Evolutionary conservation across 2,888 invertebrate genomes (phyloP), one percentile per base, ranked within the genome.

Genomic region (Pocota personata): DNA sequence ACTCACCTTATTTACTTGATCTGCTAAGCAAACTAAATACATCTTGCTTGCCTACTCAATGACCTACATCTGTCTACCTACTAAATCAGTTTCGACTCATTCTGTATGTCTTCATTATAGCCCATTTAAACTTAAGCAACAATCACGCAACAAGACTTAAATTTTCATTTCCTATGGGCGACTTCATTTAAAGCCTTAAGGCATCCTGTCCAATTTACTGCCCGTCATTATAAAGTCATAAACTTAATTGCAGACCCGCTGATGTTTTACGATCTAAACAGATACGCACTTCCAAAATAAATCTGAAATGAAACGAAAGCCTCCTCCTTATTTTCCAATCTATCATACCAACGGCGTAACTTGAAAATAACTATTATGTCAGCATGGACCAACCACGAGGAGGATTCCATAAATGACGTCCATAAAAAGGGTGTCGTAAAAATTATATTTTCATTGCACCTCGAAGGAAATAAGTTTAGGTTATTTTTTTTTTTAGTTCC

Each of bases 141-240:
- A 37, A 40, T 19, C 40, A 58, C 24, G 46, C 71, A 35, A 24
- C 62, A 30, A 21, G 50, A n/a, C 35, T 37, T 24, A 12, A 30
- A 19, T 30, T 19, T 6, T n/a, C 19, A 43, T 55, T 8, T 50
- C 37, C 43, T 30, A 19, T 40, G 27, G 24, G 6, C 8, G 14
- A 7, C 19, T 21, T 6, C 1, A 5, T 7, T 12, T 62, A 30
- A 12, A 24, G 24, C 46, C 37, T 12, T 35, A 16, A 48, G 19
- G 30, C 57, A 62, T 57, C 40, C 66, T 46, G 43, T 57, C 64
- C 55, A 46, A 66, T 67, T 76, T 66, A 43, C 55, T 19, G 67
- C 32, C 67, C 6, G 67, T 50, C 46, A 77, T 77, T 77, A 77
- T 67, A 77, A 77, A 77, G 76, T 10, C 58, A 60, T 77, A 77